Conservation (phyloP, 2,888 invertebrate species). For the Sarcophaga rosellei region DNA sequence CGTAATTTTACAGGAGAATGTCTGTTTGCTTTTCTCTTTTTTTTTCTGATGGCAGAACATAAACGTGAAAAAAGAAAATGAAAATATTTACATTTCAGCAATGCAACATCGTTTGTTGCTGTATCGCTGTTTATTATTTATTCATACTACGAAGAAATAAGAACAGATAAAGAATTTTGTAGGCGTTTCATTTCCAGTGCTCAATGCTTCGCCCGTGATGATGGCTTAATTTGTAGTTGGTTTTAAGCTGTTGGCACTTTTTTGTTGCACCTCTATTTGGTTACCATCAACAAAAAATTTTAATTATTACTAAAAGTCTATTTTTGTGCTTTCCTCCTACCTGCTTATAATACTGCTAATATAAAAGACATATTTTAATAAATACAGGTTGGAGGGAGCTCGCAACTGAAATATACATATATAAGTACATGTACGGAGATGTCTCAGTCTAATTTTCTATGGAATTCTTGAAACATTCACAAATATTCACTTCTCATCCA, state of each 20-base stretch:
- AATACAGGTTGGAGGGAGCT: too few species aligned
- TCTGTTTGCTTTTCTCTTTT: too few species aligned
- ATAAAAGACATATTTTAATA: neutral
- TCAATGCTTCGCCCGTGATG: conserved; percentile 37
- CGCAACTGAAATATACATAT: too few species aligned
- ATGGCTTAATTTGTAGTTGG: conserved; percentile 53
- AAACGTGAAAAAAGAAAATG: too few species aligned
- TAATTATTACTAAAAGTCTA: too few species aligned
- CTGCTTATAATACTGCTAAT: too few species aligned
- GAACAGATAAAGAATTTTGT: conserved; percentile 59
- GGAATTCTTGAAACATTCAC: too few species aligned
- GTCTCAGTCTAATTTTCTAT: too few species aligned
- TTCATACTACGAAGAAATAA: neutral
- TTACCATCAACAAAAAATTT: neutral
- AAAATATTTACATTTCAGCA: neutral
- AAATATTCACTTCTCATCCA: too few species aligned
- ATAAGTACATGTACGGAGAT: too few species aligned
- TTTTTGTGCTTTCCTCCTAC: too few species aligned
- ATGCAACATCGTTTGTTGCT: conserved; percentile 28
- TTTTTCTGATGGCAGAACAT: too few species aligned
- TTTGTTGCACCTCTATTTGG: conserved; percentile 13
- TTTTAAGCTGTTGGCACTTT: conserved; percentile 35
- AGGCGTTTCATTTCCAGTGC: conserved; percentile 58
- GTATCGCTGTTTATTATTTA: conserved; percentile 10
- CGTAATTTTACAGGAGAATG: neutral